Evolutionary conservation across 2,888 invertebrate species (phyloP).

Genomic region (Lepidocyrtoides sp.): DNA sequence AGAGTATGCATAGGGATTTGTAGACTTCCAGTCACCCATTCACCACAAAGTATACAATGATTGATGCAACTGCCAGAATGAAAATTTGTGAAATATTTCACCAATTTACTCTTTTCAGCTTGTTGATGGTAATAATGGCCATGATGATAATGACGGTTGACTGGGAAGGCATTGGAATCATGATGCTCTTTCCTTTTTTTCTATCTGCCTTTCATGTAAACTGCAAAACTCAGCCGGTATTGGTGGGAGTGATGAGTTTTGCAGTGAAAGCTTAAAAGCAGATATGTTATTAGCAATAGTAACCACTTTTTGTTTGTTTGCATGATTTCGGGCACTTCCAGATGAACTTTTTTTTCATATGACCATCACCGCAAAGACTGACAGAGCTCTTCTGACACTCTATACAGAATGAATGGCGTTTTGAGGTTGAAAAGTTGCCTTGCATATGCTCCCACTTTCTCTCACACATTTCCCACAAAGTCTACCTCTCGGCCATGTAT

Average conservation of each 20-base stretch:
- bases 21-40: constrained; percentile 35
- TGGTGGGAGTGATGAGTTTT: neutral
- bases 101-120: constrained; percentile 56
- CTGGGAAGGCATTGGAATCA: constrained; percentile 6
- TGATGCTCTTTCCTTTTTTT: constrained; percentile 34
- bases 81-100: constrained; percentile 67
- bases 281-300: neutral
- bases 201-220: neutral
- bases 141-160: neutral
- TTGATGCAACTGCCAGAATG: constrained; percentile 60
- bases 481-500: neutral
- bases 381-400: constrained; percentile 61
- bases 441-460: constrained; percentile 11
- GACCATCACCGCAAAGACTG: constrained; percentile 42
- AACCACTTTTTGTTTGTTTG: constrained; percentile 40
- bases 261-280: neutral
- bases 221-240: neutral
- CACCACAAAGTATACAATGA: constrained; percentile 49
- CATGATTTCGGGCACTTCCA: constrained; percentile 53
- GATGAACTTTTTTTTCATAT: constrained; percentile 52
- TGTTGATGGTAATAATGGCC: constrained; percentile 8
- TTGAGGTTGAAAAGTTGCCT: constrained; percentile 76
- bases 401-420: constrained; percentile 71
- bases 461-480: neutral
- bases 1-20: constrained; percentile 10